Evolutionary conservation across 2,797 vertebrate genomes (phyloP).

Genomic region (Avahi laniger): DNA sequence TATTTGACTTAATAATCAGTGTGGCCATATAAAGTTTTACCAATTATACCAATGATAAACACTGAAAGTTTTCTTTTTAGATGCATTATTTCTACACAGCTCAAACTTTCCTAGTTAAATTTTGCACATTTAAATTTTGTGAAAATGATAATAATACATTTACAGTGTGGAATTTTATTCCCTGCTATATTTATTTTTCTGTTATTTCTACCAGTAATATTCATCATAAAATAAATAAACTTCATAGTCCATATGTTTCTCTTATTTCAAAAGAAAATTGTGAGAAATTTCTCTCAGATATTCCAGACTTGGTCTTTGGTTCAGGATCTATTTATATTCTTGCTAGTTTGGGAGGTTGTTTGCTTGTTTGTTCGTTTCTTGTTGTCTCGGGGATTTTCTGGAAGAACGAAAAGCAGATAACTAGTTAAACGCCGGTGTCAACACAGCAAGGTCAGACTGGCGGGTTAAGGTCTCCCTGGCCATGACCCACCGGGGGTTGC

Average conservation of each 20-base stretch:
- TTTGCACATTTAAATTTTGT: not conserved
- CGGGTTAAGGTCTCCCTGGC: not conserved
- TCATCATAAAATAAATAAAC: slow-evolving; percentile 60
- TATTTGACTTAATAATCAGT: not conserved
- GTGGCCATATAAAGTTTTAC: not conserved
- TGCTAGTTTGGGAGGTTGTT: not conserved
- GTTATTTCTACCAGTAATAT: slow-evolving; percentile 47
- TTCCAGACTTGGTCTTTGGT: not conserved
- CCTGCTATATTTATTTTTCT: slow-evolving; percentile 17
- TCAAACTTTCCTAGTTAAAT: not conserved
- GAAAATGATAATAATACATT: not conserved
- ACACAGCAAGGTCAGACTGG: fast-evolving
- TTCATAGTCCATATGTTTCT: slow-evolving; percentile 41
- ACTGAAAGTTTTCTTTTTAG: not conserved
- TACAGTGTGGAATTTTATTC: slow-evolving; percentile 1
- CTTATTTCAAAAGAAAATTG: slow-evolving; percentile 37
- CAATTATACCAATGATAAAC: not conserved
- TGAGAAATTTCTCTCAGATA: slow-evolving; percentile 11
- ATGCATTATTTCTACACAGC: not conserved
- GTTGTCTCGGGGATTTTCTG: not conserved
- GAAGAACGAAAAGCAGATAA: not conserved
- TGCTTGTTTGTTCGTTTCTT: not conserved
- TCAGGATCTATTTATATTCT: not conserved
- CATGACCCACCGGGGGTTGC: not conserved
- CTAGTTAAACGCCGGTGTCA: not conserved